These are phyloP conservation scores for Tinamus guttatus DNA, from an alignment of 2,113 vertebrate genomes.

Conservation along the genomic window DNA sequence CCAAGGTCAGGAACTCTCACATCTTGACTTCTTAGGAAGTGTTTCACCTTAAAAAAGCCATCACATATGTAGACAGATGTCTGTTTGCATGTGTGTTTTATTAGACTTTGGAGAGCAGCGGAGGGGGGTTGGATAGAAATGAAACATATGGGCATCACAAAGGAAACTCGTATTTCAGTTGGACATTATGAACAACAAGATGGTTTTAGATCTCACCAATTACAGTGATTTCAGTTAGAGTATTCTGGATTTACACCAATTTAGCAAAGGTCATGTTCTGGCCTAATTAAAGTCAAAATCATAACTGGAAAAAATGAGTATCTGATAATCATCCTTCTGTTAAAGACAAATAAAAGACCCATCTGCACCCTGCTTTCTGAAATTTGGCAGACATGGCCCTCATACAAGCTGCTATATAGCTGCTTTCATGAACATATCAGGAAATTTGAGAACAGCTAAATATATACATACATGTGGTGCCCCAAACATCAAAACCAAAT, in stretches of 20 bases:
- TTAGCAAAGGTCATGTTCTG: not conserved
- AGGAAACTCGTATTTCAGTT: not conserved
- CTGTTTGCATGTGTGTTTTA: not conserved
- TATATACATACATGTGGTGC: conserved; percentile 28
- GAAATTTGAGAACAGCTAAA: conserved; percentile 58
- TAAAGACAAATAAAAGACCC: not conserved
- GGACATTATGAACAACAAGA: not conserved
- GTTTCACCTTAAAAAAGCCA: not conserved
- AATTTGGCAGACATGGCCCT: conserved; percentile 16
- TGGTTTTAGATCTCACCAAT: not conserved
- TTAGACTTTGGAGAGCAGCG: not conserved
- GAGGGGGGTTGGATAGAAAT: not conserved
- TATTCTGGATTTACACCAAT: not conserved
- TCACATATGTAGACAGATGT: not conserved
- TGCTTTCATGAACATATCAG: not conserved
- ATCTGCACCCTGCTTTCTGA: not conserved
- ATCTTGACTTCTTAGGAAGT: not conserved
- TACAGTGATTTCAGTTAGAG: not conserved
- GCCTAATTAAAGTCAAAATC: not conserved
- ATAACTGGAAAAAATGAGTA: not conserved
- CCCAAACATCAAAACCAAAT: conserved; percentile 60
- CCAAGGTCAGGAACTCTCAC: not conserved
- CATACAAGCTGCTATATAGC: not conserved
- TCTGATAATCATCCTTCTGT: not conserved
- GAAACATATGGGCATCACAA: not conserved